Base-by-base conservation (phyloP, 2,113 vertebrate species). In the Archilochus colubris region DNA sequence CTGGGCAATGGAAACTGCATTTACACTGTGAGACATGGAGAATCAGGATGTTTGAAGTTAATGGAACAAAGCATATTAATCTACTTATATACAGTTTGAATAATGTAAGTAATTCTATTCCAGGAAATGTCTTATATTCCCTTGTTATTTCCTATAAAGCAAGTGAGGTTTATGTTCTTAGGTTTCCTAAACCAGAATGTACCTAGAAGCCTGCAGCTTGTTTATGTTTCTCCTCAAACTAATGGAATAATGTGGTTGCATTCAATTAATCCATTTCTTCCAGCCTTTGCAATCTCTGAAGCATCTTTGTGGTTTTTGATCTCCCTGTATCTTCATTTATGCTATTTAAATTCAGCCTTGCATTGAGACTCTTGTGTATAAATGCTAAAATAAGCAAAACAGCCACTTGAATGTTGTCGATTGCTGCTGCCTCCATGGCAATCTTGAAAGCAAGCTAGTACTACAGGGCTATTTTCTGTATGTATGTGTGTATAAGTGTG, bases 281-380 rank as follows among this genome's bases (percentile, higher is more conserved):
- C 68, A 93, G 92, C 33, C 58, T 76, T 76, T 85, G 88, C 69
- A 81, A 46, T 96, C 89, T 90, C 95, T 14, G 46, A 93, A 97
- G 91, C 24, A 82, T 85, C 90, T 95, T 69, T 51, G 68, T 75
- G 62, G 62, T 69, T 88, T 95, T 94, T 95, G 97, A 96, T 98
- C 88, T 91, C 88, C 38, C 13, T 70, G 62, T 80, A 94, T 82
- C 72, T 86, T 43, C 40, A 44, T 85, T 95, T 96, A 68, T 72
- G 48, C 36, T 92, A 92, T 96, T 97, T 94, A 95, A 83, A 95
- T 86, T 95, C 96, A 96, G 90, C 58, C 74, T 53, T 70, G 30
- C 70, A 40, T 5, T 20, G 55, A 46, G 67, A 53, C 44, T 48
- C 82, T 87, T 70, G 27, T 6, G 6, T 63, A 80, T 50, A 88